Percentiles rank a stretch among this genome's conserved stretches.
Evolutionary conservation across 1,140 invertebrate genomes (phyloP).

Genomic region (Akabosia matsudoensis): DNA sequence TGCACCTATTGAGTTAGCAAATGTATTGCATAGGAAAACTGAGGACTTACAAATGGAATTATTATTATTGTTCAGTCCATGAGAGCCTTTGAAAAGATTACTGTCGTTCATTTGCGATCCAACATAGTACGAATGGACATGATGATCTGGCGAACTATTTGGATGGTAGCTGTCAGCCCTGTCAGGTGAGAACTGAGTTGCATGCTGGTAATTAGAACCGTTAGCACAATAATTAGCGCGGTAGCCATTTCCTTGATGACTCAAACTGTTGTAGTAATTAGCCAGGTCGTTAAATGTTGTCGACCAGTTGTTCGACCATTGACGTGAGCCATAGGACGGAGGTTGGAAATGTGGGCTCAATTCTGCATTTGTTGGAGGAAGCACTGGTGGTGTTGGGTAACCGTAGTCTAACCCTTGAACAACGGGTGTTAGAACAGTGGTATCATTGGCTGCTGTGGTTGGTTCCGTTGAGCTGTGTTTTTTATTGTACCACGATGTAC

Average conservation of each 20-base stretch:
- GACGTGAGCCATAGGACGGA: background rate
- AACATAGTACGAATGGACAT: background rate
- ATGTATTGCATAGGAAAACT: no score
- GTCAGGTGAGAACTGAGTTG: background rate
- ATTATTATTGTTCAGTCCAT: background rate
- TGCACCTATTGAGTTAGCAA: no score
- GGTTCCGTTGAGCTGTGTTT: background rate
- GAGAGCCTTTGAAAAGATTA: background rate
- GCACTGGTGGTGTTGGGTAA: background rate
- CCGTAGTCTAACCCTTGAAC: background rate
- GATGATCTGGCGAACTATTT: background rate
- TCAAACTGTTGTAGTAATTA: conserved; percentile 12
- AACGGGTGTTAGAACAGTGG: background rate
- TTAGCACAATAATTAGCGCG: background rate
- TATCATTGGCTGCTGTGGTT: background rate
- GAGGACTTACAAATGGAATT: background rate
- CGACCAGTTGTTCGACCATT: background rate
- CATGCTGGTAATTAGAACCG: background rate
- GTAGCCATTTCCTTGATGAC: background rate
- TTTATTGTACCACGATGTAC: background rate
- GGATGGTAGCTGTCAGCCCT: background rate
- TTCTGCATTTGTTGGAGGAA: background rate
- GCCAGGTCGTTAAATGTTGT: background rate
- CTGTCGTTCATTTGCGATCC: background rate
- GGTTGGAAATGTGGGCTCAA: background rate